Base-by-base conservation (phyloP, 2,113 vertebrate genomes). In the Seriola dumerili region DNA sequence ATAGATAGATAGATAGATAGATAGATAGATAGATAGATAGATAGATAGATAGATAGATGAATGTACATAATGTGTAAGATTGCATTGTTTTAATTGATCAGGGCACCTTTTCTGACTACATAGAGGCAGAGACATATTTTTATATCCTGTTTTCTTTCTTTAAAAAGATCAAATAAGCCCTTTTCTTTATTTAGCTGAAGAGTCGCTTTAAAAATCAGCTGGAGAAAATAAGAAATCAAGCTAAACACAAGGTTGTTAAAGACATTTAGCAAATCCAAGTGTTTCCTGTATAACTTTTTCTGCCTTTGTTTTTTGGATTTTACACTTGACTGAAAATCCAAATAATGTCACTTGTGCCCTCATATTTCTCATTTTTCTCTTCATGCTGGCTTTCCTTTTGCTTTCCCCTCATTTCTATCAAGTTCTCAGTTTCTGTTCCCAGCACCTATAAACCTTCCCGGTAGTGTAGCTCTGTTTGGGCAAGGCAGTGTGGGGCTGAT, bases 381-480 rank as follows among this genome's bases (percentile, higher is more conserved):
- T 54, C 5, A 5, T 66, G 61, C 58, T 74, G 40, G 4, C 4
- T 13, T 32, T 84, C 21, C 46, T 40, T 23, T 32, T 32, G 25
- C n/a, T 38, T 46, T n/a, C 12, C 3, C 8, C 21, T 5, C 5
- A 17, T 38, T 59, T 72, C 50, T 32, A 36, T 55, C 59, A 50
- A 54, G 36, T 46, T 67, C 16, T 63, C 81, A 36, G 44, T 67
- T 71, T 62, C 38, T 64, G 21, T 59, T 74, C 25, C 50, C 67
- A 48, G 68, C 46, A 50, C 62, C 16, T 36, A 8, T 68, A 23
- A 62, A 83, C 65, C 71, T 52, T 40, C 58, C 44, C 6, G 0
- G 29, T 25, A 19, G 58, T 52, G 4, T 14, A 29, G 36, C 40
- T 3, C 50, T 58, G 42, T 52, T 10, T 16, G 36, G 12, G 25